Percentiles rank a stretch among this genome's conserved stretches.
Conservation (phyloP, 2,797 vertebrate species). For the Enteromius radiatus region DNA sequence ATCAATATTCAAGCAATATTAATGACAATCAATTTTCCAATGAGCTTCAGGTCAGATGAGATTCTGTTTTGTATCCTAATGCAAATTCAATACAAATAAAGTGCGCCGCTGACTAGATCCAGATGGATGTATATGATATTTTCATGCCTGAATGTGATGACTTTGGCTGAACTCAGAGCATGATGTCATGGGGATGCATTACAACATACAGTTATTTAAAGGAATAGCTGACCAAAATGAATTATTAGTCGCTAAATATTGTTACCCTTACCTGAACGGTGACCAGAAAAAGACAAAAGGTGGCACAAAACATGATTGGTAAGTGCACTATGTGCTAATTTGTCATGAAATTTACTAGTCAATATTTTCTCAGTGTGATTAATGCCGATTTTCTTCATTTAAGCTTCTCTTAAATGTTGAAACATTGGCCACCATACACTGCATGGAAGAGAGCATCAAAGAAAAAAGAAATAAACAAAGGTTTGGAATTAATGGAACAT, state of each 20-base stretch:
- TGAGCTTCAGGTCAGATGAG: slow-evolving; percentile 24
- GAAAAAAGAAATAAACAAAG: not conserved
- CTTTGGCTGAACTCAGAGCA: not conserved
- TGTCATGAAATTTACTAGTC: not conserved
- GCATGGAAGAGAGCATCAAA: not conserved
- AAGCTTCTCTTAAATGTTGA: not conserved
- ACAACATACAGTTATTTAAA: slow-evolving; percentile 1
- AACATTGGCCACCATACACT: not conserved
- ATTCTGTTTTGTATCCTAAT: slow-evolving; percentile 38
- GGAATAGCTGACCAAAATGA: not conserved
- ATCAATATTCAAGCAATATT: slow-evolving; percentile 24
- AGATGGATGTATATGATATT: slow-evolving; percentile 6
- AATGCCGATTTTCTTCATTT: not conserved
- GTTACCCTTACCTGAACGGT: not conserved
- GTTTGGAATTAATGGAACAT: not conserved
- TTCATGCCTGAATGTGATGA: not conserved
- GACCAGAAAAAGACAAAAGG: no score
- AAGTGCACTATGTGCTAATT: not conserved
- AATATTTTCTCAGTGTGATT: not conserved
- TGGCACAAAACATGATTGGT: not conserved
- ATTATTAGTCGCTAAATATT: not conserved
- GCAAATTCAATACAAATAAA: slow-evolving; percentile 46
- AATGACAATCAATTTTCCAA: slow-evolving; percentile 24
- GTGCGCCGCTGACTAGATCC: slow-evolving; percentile 7
- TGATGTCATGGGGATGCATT: slow-evolving; percentile 25